phyloP scores from a whole-genome alignment of 2,888 invertebrate species.

The Reticulitermes lucifugus region DNA sequence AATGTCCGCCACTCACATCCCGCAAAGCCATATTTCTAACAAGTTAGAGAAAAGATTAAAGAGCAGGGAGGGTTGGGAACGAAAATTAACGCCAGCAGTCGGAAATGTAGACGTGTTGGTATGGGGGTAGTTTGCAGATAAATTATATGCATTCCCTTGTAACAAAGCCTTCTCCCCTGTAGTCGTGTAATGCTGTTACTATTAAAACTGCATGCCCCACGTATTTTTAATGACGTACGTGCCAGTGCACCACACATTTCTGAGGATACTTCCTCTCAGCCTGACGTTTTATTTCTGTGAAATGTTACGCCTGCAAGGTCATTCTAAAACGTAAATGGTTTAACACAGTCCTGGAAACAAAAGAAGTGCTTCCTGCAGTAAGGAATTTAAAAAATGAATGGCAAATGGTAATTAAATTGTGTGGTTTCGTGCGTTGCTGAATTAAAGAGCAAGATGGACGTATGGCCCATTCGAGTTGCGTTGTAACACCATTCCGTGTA shows the following conservation, averaged over 20 bases:
- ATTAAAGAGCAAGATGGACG: neutral
- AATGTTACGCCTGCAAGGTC: neutral
- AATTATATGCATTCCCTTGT: neutral
- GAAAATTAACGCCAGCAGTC: neutral
- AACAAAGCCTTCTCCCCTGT: neutral
- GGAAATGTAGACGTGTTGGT: neutral
- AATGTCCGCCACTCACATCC: neutral
- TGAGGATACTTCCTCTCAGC: neutral
- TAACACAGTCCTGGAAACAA: too few species aligned
- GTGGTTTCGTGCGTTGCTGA: neutral
- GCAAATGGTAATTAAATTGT: neutral
- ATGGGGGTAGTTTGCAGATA: neutral
- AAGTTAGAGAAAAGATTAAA: neutral
- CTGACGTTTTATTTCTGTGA: neutral
- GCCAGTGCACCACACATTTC: neutral
- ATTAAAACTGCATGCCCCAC: too few species aligned
- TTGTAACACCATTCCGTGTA: too few species aligned
- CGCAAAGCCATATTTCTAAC: neutral
- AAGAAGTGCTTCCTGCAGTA: too few species aligned
- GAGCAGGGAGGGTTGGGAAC: neutral
- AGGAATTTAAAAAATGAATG: too few species aligned
- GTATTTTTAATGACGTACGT: neutral
- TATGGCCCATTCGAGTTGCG: neutral
- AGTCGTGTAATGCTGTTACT: neutral
- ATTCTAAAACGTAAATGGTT: neutral